A percentile compares a stretch with the other conserved stretches of the same genome.
Evolutionary conservation across 2,113 vertebrate genomes (phyloP).

Genomic region (Scytalopus superciliaris): DNA sequence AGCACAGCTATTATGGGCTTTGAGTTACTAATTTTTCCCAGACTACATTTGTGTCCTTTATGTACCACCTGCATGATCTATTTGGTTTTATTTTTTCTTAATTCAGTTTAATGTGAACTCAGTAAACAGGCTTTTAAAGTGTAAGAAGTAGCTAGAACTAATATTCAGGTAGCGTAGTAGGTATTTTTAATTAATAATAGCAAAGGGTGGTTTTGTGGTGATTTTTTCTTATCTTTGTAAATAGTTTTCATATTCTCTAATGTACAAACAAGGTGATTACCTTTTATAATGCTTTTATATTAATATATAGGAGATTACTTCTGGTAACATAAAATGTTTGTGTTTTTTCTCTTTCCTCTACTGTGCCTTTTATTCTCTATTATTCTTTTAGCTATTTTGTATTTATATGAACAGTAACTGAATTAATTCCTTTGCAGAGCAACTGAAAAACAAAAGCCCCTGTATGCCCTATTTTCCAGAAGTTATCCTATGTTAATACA

Average conservation of each 20-base stretch:
- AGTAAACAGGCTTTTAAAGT: not conserved
- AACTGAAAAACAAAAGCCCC: not conserved
- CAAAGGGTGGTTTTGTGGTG: not conserved
- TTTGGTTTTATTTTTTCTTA: not conserved
- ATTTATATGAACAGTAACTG: not conserved
- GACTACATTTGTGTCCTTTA: not conserved
- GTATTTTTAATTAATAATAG: not conserved
- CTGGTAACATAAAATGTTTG: not conserved
- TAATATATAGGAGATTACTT: not conserved
- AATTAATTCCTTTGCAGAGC: not conserved
- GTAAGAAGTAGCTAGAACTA: not conserved
- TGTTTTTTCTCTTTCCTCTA: not conserved
- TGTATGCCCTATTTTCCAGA: not conserved
- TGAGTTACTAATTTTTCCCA: not conserved
- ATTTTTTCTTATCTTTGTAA: not conserved
- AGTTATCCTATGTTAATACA: not conserved
- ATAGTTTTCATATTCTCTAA: not conserved
- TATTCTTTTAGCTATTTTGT: not conserved
- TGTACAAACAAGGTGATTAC: not conserved
- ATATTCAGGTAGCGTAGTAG: not conserved
- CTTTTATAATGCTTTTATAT: not conserved
- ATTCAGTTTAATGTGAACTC: not conserved
- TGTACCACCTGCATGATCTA: not conserved
- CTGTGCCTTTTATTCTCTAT: not conserved
- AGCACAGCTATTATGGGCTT: not conserved